A percentile compares a stretch with the other conserved stretches of the same genome.
phyloP scores from a whole-genome alignment of 2,888 invertebrate genomes.

The Creontiades dilutus region DNA sequence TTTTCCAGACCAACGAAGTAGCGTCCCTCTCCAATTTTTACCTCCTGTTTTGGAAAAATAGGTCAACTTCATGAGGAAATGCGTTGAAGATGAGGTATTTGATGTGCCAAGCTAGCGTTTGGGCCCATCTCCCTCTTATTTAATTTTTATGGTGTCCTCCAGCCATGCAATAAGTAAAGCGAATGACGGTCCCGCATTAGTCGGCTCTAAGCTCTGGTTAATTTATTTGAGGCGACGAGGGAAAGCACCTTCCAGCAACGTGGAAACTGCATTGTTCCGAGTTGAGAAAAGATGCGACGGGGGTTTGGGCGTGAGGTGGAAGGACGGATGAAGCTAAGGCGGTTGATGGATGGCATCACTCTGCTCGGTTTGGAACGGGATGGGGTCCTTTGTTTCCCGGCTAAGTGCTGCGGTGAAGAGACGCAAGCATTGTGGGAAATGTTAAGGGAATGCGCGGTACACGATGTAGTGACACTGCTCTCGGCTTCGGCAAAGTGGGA shows the following conservation, averaged over 20 bases:
- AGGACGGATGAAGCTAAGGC: not conserved
- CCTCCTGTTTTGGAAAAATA: no score
- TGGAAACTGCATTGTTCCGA: conserved; percentile 11
- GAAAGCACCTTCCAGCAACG: not conserved
- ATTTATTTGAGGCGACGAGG: not conserved
- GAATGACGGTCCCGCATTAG: not conserved
- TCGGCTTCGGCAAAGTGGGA: not conserved
- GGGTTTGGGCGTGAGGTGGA: not conserved
- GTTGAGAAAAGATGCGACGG: not conserved
- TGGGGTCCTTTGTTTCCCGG: not conserved
- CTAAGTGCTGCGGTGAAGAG: conserved; percentile 27
- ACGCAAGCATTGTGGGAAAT: conserved; percentile 4
- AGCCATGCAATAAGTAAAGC: not conserved
- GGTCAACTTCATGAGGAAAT: no score
- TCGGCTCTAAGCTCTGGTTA: not conserved
- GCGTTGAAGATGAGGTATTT: not conserved
- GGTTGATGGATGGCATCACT: not conserved
- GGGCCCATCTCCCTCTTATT: not conserved
- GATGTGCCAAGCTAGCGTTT: not conserved
- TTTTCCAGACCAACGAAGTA: no score
- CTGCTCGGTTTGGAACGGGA: not conserved
- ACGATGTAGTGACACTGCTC: not conserved
- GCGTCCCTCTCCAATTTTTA: no score
- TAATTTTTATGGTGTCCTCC: not conserved
- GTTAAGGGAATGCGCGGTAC: not conserved